A percentile compares a stretch with the other conserved stretches of the same genome.
phyloP scores from a whole-genome alignment of 2,113 vertebrate species.

The Cervus canadensis region DNA sequence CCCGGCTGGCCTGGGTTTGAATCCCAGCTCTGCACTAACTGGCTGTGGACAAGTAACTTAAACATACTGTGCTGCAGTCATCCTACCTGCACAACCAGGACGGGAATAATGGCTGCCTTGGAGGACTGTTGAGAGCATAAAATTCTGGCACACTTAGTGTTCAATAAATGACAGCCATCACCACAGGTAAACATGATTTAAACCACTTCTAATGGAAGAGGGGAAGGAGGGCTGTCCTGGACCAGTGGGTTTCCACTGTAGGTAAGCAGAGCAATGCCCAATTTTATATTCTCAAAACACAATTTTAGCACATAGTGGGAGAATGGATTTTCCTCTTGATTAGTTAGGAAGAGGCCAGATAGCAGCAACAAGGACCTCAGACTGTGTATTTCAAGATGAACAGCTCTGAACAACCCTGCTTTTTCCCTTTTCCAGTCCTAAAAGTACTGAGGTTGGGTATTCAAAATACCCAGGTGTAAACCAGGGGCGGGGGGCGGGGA shows the following conservation, averaged over 20 bases:
- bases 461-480: neutral
- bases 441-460: neutral
- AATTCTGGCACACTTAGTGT: neutral
- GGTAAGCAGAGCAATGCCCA: neutral
- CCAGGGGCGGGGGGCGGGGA: neutral
- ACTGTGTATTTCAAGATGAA: neutral
- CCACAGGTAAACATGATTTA: neutral
- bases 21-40: neutral
- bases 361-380: neutral
- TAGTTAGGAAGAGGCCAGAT: neutral
- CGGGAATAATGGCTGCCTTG: neutral
- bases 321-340: neutral
- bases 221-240: neutral
- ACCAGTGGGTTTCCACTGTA: neutral
- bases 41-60: neutral
- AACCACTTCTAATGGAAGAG: neutral
- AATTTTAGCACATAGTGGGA: neutral
- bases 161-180: neutral
- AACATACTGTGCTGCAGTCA: neutral
- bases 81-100: neutral
- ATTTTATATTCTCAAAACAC: neutral
- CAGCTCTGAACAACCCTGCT: neutral
- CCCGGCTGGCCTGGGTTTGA: neutral
- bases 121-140: neutral
- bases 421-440: neutral